Evolutionary conservation across 2,113 vertebrate species (phyloP).

Genomic region (Psittacara wagleri): DNA sequence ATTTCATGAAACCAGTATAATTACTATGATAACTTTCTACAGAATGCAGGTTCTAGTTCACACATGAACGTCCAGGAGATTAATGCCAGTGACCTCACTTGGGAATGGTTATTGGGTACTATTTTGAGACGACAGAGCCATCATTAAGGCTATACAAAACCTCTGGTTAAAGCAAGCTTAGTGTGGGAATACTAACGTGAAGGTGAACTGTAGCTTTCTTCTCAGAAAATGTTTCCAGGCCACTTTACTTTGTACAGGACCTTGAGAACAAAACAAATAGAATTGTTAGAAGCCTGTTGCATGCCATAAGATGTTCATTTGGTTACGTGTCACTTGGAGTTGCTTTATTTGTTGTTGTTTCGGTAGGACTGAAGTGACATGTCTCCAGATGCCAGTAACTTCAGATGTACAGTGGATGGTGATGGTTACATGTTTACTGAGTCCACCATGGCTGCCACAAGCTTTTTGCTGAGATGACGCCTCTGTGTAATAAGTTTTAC

Average conservation of each 20-base stretch:
- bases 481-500: background rate
- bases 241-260: background rate
- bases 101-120: background rate
- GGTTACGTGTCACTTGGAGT: background rate
- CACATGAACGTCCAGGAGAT: background rate
- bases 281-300: background rate
- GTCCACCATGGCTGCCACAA: background rate
- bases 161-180: background rate
- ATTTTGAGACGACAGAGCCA: background rate
- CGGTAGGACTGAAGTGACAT: background rate
- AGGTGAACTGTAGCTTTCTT: background rate
- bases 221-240: background rate
- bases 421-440: background rate
- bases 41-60: background rate
- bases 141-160: background rate
- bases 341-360: background rate
- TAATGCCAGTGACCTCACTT: background rate
- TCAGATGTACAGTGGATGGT: background rate
- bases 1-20: background rate
- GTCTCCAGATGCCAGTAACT: background rate
- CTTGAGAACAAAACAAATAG: background rate
- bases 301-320: background rate
- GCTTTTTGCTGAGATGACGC: background rate
- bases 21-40: background rate
- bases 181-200: background rate